These are phyloP conservation scores for Tadarida brasiliensis DNA, from an alignment of 2,797 vertebrate species.

Conservation along the genomic window DNA sequence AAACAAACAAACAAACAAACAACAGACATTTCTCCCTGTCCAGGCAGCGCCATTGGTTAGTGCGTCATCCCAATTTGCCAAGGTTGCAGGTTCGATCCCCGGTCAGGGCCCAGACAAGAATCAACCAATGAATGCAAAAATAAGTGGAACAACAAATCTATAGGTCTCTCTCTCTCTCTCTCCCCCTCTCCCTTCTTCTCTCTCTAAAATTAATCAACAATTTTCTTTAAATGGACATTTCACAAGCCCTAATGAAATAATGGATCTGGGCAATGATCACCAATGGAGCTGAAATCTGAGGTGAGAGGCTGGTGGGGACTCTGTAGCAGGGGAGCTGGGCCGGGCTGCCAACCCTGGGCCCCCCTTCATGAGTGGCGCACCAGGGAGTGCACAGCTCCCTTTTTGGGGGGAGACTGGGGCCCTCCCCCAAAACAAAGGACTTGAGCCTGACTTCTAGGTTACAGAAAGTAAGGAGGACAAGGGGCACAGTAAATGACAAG, in stretches of 20 bases:
- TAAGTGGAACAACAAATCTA: background rate
- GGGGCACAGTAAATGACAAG: constrained; percentile 20
- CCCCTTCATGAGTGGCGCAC: background rate
- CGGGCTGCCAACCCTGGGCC: background rate
- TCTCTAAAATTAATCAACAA: background rate
- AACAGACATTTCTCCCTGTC: background rate
- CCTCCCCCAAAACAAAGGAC: background rate
- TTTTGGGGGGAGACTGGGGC: background rate
- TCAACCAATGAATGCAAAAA: background rate
- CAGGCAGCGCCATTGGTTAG: background rate
- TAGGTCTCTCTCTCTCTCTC: background rate
- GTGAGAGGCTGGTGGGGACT: background rate
- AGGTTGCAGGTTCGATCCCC: background rate
- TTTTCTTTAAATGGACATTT: background rate
- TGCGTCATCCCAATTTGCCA: background rate
- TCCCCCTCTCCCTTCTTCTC: background rate
- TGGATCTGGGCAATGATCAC: background rate
- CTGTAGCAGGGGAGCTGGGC: fast-evolving
- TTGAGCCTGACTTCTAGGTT: background rate
- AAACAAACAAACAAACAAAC: too few relatives aligned
- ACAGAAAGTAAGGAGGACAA: background rate
- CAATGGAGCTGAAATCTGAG: background rate
- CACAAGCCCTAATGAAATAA: background rate
- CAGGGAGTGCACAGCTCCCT: too few relatives aligned
- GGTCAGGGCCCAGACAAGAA: background rate